Evolutionary conservation across 2,888 invertebrate genomes (phyloP), one percentile per base, ranked within the genome.

Genomic region (Drosophila anceps): DNA sequence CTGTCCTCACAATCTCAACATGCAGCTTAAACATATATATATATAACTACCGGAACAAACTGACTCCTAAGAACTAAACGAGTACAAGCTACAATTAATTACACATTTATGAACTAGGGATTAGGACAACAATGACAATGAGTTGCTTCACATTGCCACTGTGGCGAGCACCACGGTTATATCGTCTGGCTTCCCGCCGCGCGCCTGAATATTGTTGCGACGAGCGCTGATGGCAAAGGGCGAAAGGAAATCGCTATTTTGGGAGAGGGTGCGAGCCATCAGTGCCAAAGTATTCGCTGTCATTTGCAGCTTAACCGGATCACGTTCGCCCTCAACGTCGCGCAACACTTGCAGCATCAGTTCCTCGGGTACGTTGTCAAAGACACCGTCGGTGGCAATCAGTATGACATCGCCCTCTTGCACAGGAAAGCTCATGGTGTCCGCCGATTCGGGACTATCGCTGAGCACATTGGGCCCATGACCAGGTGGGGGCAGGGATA

Each of bases 131-230:
- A 24, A 48, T 10, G 48, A 2, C 63, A 15, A 50, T 12, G 50
- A 13, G 18, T 51, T 61, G 31, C 12, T 48, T 92, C 91, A 92
- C 94, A 96, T 95, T 92, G 97, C 96, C 94, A 99, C 98, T 85
- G 98, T 97, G 87, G 98, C 98, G 88, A 99, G 95, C 91, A 99
- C 95, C 93, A 99, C 98, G 92, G 99, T 99, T 93, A 99, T 98
- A 94, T 99, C 99, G 93, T 99, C 99, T 73, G 99, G 99, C 94
- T 99, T 99, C 68, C 99, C 99, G 92, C 99, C 98, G 92, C 97
- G 96, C 87, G 98, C 96, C 92, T 97, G 96, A 83, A 98, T 98
- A 90, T 99, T 98, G 93, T 98, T 97, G 91, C 97, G 96, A 81
- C 97, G 95, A 73, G 99, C 99, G 93, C 97, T 97, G 92, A 96